Base-by-base conservation (phyloP, 2,797 vertebrate species). In the Trachops cirrhosus region DNA sequence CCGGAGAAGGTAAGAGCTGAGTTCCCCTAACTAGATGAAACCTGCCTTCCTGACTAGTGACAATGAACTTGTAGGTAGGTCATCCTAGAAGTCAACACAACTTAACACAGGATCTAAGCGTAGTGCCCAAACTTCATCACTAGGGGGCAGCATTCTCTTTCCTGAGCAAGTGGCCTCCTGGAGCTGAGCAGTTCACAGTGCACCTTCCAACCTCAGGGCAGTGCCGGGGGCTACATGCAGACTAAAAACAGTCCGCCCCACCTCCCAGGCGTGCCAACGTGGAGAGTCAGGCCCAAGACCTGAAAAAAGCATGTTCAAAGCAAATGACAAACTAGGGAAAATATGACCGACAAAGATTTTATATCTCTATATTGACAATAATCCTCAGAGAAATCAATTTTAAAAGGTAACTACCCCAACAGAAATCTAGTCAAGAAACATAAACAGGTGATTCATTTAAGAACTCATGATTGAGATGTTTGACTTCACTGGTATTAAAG, bases 111-210 rank as follows among this genome's bases (percentile, higher is more conserved):
- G 44, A 15, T n/a, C 64, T 50, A 34, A 29, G 46, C 41, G 62
- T 48, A 57, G 39, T 8, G 0, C 68, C 70, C 26, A 0, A 41
- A 29, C 32, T 57, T 84, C 75, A 93, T 97, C 98, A 96, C 94
- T 48, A 96, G 97, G 95, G 83, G 95, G 97, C 77, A 92, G 89
- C 92, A 41, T 54, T 52, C 89, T 52, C 84, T 32, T 15, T 67
- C 78, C 87, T 26, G 77, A 70, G 79, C 75, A 46, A 29, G 4
- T 32, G 54, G 75, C 77, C 32, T 73, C 18, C 41, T 3, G 1
- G 18, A 24, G 64, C 44, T 21, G 22, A 57, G 68, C 37, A 6
- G 48, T 12, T 44, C 57, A 21, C 26, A 1, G 18, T 34, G 26
- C 8, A 15, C 16, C 15, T 39, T 52, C 11, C 32, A 15, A 4